Percentiles rank a stretch among this genome's conserved stretches.
Evolutionary conservation across 2,888 invertebrate species (phyloP).

Genomic region (Cloeon dipterum): DNA sequence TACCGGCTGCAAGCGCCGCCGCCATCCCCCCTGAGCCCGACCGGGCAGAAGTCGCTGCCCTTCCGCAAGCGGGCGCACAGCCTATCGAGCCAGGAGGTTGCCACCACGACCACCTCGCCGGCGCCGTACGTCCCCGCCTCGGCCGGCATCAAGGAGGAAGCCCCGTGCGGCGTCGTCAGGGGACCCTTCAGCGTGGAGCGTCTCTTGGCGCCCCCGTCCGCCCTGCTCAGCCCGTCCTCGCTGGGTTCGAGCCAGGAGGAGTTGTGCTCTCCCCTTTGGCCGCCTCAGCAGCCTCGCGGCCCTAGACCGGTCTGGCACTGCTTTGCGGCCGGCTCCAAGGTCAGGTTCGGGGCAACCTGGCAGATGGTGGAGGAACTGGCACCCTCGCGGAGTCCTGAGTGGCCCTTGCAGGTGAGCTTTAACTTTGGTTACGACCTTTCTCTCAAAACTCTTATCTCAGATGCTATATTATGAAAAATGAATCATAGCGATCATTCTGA

Average conservation of each 20-base stretch:
- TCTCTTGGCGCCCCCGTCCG: conserved; percentile 9
- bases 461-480: too few relatives aligned
- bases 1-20: too few relatives aligned
- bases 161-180: background rate
- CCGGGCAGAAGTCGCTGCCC: conserved; percentile 11
- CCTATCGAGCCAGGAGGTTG: background rate
- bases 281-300: conserved; percentile 12
- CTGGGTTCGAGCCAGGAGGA: conserved; percentile 14
- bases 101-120: conserved; percentile 1
- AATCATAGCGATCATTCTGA: too few relatives aligned
- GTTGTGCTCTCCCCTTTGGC: conserved; percentile 8
- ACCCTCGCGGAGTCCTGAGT: too few relatives aligned
- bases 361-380: too few relatives aligned
- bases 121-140: conserved; percentile 2
- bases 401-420: too few relatives aligned
- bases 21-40: conserved; percentile 11
- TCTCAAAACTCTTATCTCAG: conserved; percentile 1
- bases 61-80: conserved; percentile 11
- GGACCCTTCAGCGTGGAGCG: too few relatives aligned
- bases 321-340: conserved; percentile 17
- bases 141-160: background rate
- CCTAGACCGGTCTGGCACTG: conserved; percentile 19
- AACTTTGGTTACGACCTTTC: background rate
- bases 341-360: too few relatives aligned
- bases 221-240: conserved; percentile 13